Evolutionary conservation across 2,888 invertebrate species (phyloP), one percentile per base, ranked within the genome.

Genomic region (Phytoseiulus persimilis): DNA sequence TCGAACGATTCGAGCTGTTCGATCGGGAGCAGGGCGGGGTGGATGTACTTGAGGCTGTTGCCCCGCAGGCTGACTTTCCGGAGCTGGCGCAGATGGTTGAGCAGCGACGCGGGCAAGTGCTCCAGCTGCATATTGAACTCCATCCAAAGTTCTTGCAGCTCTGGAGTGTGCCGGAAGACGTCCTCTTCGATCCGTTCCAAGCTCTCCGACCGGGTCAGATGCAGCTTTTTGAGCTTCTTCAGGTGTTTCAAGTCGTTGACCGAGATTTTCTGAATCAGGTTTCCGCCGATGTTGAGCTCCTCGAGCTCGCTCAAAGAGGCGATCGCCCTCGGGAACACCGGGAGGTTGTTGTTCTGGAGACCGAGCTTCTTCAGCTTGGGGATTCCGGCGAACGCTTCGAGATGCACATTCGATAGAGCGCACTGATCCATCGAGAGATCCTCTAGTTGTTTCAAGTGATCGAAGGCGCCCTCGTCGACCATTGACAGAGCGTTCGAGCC

Each of bases 381-480:
- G 92, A 96, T 93, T 0, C 96, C 96, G 90, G 95, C 95, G 92
- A 96, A 95, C 32, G 96, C 96, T 90, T 95, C 94, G 92, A 95
- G 95, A 23, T 87, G 87, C n/a, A 87, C 33, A 39, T 28, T 28
- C 33, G 87, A 87, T 45, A 87, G 33, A 23, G 87, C 87, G 33
- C 87, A 87, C 39, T 87, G 87, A 45, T 87, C 87, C 32, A 92
- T 93, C 95, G 96, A 91, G 39, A 92, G 91, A 46, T 92, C 92
- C 32, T 91, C 90, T 89, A 92, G 91, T 18, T 45, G 90, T 2
- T 87, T 90, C 83, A 92, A 90, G 31, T 92, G 91, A 83, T 91
- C 90, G 90, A 92, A 92, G 5, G 92, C 92, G 1, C 90, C 89
- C 90, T 92, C 92, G 90, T 92, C 91, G 11, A 92, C 90, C 83